These are phyloP conservation scores for Epinotia bilunana DNA, from an alignment of 2,888 invertebrate species.

Conservation along the genomic window DNA sequence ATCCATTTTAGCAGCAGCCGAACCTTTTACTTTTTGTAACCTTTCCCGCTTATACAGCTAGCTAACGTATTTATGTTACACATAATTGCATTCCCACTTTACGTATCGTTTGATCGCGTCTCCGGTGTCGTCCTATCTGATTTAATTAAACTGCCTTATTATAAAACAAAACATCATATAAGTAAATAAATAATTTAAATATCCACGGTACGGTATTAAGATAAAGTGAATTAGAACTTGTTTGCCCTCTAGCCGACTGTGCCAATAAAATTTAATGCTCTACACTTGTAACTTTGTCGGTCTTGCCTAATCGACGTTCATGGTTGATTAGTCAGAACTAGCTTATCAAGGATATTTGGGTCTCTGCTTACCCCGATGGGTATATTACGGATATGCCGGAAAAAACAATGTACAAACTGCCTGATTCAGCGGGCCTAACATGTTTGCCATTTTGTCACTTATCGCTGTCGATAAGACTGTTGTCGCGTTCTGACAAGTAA, in stretches of 20 bases:
- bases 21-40: neutral
- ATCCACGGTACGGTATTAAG: conserved; percentile 32
- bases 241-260: neutral
- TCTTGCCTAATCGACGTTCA: neutral
- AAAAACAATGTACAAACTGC: no score
- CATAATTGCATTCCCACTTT: neutral
- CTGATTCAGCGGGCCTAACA: no score
- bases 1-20: neutral
- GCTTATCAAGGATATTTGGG: no score
- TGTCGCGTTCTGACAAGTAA: no score
- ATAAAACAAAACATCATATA: conserved; percentile 25
- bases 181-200: conserved; percentile 32
- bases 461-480: no score
- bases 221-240: conserved; percentile 33
- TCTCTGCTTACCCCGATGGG: no score
- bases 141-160: conserved; percentile 34
- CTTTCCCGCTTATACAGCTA: neutral
- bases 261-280: conserved; percentile 32
- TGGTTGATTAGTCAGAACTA: no score
- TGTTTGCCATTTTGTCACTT: no score
- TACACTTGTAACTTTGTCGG: conserved; percentile 1
- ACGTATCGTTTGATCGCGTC: neutral
- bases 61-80: neutral
- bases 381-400: no score
- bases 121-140: conserved; percentile 15